Base-by-base conservation (phyloP, 2,113 vertebrate species). In the Manacus vitellinus region DNA sequence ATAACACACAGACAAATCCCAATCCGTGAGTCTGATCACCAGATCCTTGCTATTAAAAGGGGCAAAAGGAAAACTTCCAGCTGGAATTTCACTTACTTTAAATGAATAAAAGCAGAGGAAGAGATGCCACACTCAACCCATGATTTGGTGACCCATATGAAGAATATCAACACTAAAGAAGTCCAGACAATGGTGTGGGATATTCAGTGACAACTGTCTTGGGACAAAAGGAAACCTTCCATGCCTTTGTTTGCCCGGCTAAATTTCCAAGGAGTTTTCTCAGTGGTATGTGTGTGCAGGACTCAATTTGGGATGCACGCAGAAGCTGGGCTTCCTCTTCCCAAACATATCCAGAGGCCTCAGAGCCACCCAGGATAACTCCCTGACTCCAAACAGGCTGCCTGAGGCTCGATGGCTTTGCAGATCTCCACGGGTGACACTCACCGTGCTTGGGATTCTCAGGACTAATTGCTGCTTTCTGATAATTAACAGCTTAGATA, bases 51-150 rank as follows among this genome's bases (percentile, higher is more conserved):
- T 39, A 55, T 72, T 65, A n/a, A 91, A 67, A 54, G 56, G 28
- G 37, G 14, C 12, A 14, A 78, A 87, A 86, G 49, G 81, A 89
- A 70, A 76, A 61, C 10, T 94, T 61, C 47, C 3, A 0, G 28
- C 22, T 85, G 89, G 89, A 79, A 92, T 88, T 65, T 43, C 41
- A 75, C 31, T 87, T 33, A 7, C 19, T 95, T 94, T 13, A 43
- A 41, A 85, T 25, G 15, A 81, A 61, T 74, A 43, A 44, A 88
- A 85, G 51, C 27, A 70, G 70, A 81, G 47, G 68, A 85, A 93
- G 68, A 43, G 25, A 55, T 58, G 71, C 33, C 3, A 2, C 30
- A 46, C 33, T 82, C 63, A 39, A n/a, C 25, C 20, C 13, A 30
- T 14, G 68, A 91, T 72, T 52, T 68, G 72, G 78, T 49, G 89